phyloP scores from a whole-genome alignment of 1,140 invertebrate genomes.

The Potamilus streckersoni region DNA sequence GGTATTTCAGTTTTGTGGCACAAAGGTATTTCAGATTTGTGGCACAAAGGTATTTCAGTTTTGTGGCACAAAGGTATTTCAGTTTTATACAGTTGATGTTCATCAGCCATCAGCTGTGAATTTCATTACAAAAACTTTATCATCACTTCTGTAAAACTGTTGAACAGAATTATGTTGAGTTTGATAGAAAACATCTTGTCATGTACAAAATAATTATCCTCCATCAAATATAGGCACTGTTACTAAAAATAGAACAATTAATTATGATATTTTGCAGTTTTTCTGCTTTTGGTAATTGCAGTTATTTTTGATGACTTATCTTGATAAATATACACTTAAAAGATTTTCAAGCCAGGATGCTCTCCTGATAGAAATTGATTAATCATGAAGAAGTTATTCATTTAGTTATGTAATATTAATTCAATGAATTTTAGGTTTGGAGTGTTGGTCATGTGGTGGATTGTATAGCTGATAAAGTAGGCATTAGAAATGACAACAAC shows the following conservation, averaged over 20 bases:
- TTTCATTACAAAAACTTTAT: neutral
- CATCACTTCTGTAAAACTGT: neutral
- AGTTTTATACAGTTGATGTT: neutral
- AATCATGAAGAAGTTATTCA: neutral
- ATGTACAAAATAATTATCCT: too few relatives aligned
- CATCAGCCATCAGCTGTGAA: neutral
- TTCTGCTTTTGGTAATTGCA: neutral
- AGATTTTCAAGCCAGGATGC: too few relatives aligned
- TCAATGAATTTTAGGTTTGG: conserved; percentile 42
- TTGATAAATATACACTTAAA: too few relatives aligned
- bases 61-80: too few relatives aligned
- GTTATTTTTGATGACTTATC: too few relatives aligned
- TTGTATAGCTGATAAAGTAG: conserved; percentile 33
- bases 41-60: too few relatives aligned
- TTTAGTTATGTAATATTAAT: neutral
- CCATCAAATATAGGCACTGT: too few relatives aligned
- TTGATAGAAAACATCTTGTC: neutral
- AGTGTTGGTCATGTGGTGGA: conserved; percentile 50
- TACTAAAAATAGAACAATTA: too few relatives aligned
- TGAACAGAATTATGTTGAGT: too few relatives aligned
- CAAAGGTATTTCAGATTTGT: too few relatives aligned
- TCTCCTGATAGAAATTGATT: neutral
- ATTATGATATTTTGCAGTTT: neutral
- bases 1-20: too few relatives aligned
- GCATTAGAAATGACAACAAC: conserved; percentile 49